These are phyloP conservation scores for Phalloptychus januarius DNA, from an alignment of 2,797 vertebrate genomes.

Conservation along the genomic window DNA sequence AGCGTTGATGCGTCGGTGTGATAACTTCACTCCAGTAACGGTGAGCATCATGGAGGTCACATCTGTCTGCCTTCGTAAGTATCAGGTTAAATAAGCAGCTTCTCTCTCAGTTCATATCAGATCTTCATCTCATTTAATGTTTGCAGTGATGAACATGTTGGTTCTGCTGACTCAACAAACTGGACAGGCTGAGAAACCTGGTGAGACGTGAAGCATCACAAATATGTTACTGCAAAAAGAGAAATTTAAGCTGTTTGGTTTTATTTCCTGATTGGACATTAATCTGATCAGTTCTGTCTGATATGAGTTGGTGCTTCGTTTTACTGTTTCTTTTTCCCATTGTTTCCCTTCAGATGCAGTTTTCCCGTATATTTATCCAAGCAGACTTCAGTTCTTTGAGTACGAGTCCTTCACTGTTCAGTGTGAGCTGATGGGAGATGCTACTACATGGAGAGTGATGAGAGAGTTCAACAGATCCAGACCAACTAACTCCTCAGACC, in stretches of 20 bases:
- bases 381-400: conserved; percentile 6
- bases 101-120: neutral
- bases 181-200: neutral
- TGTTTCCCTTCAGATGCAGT: neutral
- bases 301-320: neutral
- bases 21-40: neutral
- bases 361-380: neutral
- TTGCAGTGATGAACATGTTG: neutral
- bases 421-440: neutral
- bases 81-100: neutral
- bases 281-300: neutral
- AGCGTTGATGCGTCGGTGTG: neutral
- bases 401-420: neutral
- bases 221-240: neutral
- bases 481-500: neutral
- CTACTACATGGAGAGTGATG: neutral
- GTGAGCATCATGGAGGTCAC: neutral
- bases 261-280: neutral
- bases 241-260: neutral
- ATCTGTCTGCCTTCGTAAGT: neutral
- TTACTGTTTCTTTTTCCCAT: neutral
- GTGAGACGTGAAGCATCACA: neutral
- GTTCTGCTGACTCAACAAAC: neutral
- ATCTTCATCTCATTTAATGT: neutral
- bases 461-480: neutral